phyloP scores from a whole-genome alignment of 2,888 invertebrate species.

The Iselma pallidipennis region DNA sequence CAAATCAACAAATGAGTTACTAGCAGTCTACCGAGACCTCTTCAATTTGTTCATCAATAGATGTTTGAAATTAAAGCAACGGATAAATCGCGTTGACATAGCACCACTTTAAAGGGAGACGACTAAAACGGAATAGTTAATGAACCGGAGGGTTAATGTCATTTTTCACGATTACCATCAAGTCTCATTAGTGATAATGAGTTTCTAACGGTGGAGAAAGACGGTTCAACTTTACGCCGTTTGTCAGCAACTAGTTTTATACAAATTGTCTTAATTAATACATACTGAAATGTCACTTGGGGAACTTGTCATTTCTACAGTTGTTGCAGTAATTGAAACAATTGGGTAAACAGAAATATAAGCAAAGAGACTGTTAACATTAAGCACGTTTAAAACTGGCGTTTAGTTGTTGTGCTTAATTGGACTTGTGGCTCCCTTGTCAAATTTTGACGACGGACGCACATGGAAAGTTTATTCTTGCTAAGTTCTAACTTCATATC shows the following conservation, averaged over 20 bases:
- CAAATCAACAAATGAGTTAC: no score
- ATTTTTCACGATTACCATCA: constrained; percentile 31
- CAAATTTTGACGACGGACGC: constrained; percentile 26
- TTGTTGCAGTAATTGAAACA: constrained; percentile 22
- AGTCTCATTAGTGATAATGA: constrained; percentile 30
- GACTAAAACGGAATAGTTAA: constrained; percentile 24
- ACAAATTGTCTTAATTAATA: constrained; percentile 29
- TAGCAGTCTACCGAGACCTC: neutral
- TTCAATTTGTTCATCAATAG: neutral
- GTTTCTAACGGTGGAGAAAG: constrained; percentile 27
- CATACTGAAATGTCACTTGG: constrained; percentile 9
- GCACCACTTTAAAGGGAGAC: neutral
- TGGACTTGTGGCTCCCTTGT: constrained; percentile 26
- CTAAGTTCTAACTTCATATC: constrained; percentile 15
- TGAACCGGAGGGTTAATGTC: constrained; percentile 29
- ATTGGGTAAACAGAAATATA: constrained; percentile 21
- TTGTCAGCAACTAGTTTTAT: constrained; percentile 30
- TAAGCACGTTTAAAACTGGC: neutral
- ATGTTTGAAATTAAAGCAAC: constrained; percentile 1
- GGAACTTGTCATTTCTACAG: constrained; percentile 12
- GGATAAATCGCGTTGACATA: neutral
- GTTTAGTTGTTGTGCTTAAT: constrained; percentile 20
- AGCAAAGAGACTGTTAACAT: neutral
- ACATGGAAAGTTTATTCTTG: constrained; percentile 18
- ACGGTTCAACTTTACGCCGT: constrained; percentile 25